These are phyloP conservation scores for Hyla sarda DNA, from an alignment of 2,113 vertebrate species.

Conservation along the genomic window DNA sequence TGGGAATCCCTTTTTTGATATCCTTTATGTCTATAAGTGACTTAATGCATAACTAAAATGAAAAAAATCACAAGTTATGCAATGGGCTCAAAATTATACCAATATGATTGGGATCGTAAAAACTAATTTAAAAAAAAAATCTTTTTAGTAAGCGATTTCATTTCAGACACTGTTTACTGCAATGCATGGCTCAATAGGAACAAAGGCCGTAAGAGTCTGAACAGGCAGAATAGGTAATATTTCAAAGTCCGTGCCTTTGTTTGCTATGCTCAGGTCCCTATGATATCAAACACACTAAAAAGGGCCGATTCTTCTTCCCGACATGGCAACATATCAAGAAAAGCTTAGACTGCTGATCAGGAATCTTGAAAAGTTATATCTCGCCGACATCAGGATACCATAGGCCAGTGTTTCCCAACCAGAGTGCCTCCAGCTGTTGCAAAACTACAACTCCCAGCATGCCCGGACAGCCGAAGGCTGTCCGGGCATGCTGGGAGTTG, in stretches of 20 bases:
- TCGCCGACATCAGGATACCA: not conserved
- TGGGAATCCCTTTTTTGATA: too few relatives aligned
- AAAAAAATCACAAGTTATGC: too few relatives aligned
- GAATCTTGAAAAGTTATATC: not conserved
- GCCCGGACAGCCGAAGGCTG: too few relatives aligned
- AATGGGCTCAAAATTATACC: too few relatives aligned
- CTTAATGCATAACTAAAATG: too few relatives aligned
- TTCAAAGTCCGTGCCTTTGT: constrained; percentile 15
- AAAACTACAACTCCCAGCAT: too few relatives aligned
- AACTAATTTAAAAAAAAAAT: too few relatives aligned
- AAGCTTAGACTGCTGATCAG: not conserved
- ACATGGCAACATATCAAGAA: constrained; percentile 13
- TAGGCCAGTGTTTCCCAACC: too few relatives aligned
- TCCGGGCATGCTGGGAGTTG: too few relatives aligned
- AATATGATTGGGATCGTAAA: too few relatives aligned
- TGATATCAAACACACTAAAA: constrained; percentile 18
- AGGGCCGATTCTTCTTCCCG: not conserved
- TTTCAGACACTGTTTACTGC: not conserved
- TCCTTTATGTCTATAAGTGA: too few relatives aligned
- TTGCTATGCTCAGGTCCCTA: not conserved
- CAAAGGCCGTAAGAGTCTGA: not conserved
- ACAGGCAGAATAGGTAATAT: not conserved
- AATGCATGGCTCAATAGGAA: not conserved
- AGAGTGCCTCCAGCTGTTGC: too few relatives aligned
- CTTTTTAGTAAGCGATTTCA: not conserved